Evolutionary conservation across 2,888 invertebrate genomes (phyloP).

Genomic region (Thysanoteuthis rhombus): DNA sequence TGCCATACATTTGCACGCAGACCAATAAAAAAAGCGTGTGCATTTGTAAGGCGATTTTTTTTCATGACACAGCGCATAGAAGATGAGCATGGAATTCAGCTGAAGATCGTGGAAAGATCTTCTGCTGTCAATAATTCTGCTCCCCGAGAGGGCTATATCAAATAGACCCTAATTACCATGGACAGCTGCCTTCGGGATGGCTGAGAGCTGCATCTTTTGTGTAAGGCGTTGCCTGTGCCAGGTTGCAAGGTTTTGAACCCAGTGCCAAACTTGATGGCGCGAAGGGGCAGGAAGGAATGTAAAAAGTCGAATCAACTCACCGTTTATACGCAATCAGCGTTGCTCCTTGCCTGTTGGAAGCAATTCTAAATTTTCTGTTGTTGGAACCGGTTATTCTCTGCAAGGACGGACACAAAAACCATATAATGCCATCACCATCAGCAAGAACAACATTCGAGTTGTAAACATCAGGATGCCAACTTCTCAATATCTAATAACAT

Average conservation of each 20-base stretch:
- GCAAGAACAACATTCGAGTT: neutral
- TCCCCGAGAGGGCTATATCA: neutral
- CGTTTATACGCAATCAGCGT: neutral
- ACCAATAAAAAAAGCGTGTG: neutral
- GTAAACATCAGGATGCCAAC: neutral
- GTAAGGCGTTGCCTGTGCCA: neutral
- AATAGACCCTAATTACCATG: neutral
- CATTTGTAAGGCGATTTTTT: neutral
- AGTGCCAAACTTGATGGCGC: neutral
- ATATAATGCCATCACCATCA: neutral
- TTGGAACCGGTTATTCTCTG: conserved; percentile 12
- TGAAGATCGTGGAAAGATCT: neutral
- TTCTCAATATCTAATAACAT: neutral
- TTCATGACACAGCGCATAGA: neutral
- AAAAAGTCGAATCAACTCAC: neutral
- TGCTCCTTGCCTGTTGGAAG: neutral
- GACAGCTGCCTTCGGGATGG: neutral
- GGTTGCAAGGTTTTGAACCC: neutral
- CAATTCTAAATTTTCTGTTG: neutral
- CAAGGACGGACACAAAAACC: conserved; percentile 12
- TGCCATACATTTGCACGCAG: neutral
- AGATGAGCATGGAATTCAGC: neutral
- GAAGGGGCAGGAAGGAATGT: neutral
- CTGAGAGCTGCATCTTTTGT: neutral
- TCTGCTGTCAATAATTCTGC: neutral